Evolutionary conservation across 2,888 invertebrate species (phyloP).

Genomic region (Netelia virgata): DNA sequence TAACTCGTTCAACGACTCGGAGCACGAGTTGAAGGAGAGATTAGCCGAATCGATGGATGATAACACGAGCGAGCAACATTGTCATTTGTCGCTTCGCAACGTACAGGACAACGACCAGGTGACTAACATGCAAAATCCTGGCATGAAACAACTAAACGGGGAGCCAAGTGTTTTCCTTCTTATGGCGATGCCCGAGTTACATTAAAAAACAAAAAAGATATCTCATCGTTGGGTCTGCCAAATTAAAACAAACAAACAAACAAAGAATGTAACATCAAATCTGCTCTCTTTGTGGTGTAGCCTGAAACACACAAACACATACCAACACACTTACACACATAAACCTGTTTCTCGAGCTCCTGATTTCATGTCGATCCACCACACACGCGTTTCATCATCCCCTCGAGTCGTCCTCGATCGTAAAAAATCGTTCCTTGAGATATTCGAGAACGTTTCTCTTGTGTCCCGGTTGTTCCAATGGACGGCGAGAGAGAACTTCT

Average conservation of each 20-base stretch:
- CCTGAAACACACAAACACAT: slow-evolving; percentile 63
- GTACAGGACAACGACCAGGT: slow-evolving; percentile 80
- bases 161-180: slow-evolving; percentile 71
- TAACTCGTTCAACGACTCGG: slow-evolving; percentile 78
- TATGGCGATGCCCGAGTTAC: slow-evolving; percentile 73
- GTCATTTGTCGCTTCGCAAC: slow-evolving; percentile 73
- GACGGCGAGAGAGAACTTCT: slow-evolving; percentile 24
- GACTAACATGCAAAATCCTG: slow-evolving; percentile 81
- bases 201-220: slow-evolving; percentile 42
- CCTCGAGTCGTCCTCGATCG: slow-evolving; percentile 39
- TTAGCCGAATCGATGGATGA: slow-evolving; percentile 75
- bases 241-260: slow-evolving; percentile 54
- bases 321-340: not conserved
- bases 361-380: slow-evolving; percentile 49
- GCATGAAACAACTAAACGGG: slow-evolving; percentile 77
- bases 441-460: too few relatives aligned
- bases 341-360: slow-evolving; percentile 47
- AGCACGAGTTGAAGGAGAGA: slow-evolving; percentile 79
- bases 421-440: slow-evolving; percentile 31
- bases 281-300: slow-evolving; percentile 76
- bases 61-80: slow-evolving; percentile 60
- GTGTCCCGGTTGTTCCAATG: not conserved
- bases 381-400: slow-evolving; percentile 39
- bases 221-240: slow-evolving; percentile 77
- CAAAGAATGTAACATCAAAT: slow-evolving; percentile 62